A percentile compares a stretch with the other conserved stretches of the same genome.
phyloP scores from a whole-genome alignment of 2,113 vertebrate genomes.

The Triplophysa siluroides region DNA sequence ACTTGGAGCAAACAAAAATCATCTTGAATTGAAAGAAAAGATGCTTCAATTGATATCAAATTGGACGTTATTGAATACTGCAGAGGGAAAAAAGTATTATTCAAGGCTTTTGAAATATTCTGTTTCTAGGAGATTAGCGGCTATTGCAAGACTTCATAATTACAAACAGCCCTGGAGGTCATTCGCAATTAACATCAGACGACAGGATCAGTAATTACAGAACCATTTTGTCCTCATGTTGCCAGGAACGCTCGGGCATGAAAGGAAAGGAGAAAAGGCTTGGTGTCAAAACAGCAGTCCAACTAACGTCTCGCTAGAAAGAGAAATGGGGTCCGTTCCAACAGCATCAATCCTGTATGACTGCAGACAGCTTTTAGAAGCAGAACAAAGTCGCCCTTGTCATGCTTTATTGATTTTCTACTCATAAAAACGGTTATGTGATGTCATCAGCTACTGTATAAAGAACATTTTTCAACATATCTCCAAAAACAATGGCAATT shows the following conservation, averaged over 20 bases:
- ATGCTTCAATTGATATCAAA: conserved; percentile 17
- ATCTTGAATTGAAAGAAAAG: neutral
- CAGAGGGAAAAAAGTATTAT: conserved; percentile 26
- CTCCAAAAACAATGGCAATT: conserved; percentile 7
- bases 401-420: conserved; percentile 45
- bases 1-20: conserved; percentile 1
- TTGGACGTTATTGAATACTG: conserved; percentile 42
- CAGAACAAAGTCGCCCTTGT: conserved; percentile 24
- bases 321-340: conserved; percentile 38
- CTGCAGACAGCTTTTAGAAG: conserved; percentile 9
- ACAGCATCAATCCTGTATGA: conserved; percentile 9
- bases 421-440: conserved; percentile 20
- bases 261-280: conserved; percentile 28
- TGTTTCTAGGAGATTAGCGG: conserved; percentile 47
- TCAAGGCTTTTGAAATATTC: conserved; percentile 26
- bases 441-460: neutral
- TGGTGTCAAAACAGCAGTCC: conserved; percentile 38
- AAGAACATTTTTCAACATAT: neutral
- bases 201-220: conserved; percentile 45
- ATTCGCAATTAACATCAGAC: conserved; percentile 46
- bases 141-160: conserved; percentile 37
- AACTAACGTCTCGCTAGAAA: conserved; percentile 30
- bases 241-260: conserved; percentile 1
- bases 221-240: conserved; percentile 16
- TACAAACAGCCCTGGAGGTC: conserved; percentile 46